Conservation (phyloP, 2,797 vertebrate genomes). For the Myoxocephalus aenaeus region DNA sequence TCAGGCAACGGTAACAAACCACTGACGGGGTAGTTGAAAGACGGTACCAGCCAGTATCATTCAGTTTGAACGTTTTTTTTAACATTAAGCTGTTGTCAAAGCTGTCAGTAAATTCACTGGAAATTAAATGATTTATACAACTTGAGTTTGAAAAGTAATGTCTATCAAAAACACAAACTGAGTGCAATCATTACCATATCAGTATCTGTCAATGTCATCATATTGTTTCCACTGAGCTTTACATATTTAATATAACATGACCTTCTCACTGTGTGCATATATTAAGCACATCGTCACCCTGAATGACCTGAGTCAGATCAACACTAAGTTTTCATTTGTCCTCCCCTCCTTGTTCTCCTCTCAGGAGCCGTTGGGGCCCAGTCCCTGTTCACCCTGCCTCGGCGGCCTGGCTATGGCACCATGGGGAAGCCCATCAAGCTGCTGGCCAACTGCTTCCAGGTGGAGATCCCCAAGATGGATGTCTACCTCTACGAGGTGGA, state of each 20-base stretch:
- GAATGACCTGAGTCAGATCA: background rate
- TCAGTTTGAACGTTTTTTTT: background rate
- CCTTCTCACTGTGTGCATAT: background rate
- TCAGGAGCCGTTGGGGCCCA: conserved; percentile 96
- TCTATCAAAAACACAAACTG: background rate
- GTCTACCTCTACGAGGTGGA: conserved; percentile 99
- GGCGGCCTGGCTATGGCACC: conserved; percentile 99
- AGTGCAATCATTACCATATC: background rate
- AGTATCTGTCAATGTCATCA: background rate
- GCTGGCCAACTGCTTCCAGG: conserved; percentile 99
- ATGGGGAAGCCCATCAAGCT: conserved; percentile 99
- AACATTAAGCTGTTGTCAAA: background rate
- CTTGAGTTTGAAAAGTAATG: background rate
- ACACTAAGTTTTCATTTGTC: background rate
- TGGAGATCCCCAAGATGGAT: conserved; percentile 99
- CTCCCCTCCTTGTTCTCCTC: background rate
- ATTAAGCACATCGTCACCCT: background rate
- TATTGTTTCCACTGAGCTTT: background rate
- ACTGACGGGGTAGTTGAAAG: background rate
- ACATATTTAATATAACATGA: background rate
- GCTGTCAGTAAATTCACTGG: background rate
- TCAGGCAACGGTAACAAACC: background rate
- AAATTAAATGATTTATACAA: background rate
- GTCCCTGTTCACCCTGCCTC: conserved; percentile 96
- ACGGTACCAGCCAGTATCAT: no score